A percentile compares a stretch with the other conserved stretches of the same genome.
These are phyloP conservation scores for Rhinogobius similis DNA, from an alignment of 2,113 vertebrate genomes.

Conservation along the genomic window DNA sequence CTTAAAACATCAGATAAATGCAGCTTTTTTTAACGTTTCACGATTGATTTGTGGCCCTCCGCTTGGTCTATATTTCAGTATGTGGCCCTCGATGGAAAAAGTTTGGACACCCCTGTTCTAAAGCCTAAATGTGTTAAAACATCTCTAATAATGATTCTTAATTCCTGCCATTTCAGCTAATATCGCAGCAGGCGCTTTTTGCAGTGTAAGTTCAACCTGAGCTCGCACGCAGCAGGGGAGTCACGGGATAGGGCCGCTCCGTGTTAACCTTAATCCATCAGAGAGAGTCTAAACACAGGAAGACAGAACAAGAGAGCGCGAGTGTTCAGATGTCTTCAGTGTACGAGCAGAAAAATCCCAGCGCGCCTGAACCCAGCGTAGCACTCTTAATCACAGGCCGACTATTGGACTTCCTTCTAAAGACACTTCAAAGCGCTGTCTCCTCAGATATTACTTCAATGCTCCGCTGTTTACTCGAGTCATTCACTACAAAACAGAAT, in stretches of 20 bases:
- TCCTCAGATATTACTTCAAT: slow-evolving; percentile 7
- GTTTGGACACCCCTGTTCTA: too few species aligned
- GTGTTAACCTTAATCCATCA: slow-evolving; percentile 69
- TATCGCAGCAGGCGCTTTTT: background rate
- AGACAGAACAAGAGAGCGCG: slow-evolving; percentile 54
- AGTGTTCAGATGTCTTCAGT: slow-evolving; percentile 60
- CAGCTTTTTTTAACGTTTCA: too few species aligned
- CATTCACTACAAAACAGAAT: background rate
- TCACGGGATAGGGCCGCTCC: slow-evolving; percentile 49
- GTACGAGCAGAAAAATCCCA: slow-evolving; percentile 65
- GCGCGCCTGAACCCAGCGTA: slow-evolving; percentile 43
- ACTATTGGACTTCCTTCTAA: slow-evolving; percentile 44
- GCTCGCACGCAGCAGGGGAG: slow-evolving; percentile 30
- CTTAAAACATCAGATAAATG: too few species aligned
- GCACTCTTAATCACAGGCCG: slow-evolving; percentile 65
- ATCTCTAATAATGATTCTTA: too few species aligned
- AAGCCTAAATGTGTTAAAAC: too few species aligned
- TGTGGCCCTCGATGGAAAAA: too few species aligned
- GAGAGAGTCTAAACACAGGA: slow-evolving; percentile 55
- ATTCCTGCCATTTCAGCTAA: too few species aligned
- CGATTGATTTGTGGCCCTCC: too few species aligned
- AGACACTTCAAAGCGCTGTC: slow-evolving; percentile 27
- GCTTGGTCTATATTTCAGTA: too few species aligned
- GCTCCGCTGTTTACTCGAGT: background rate
- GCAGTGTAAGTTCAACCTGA: slow-evolving; percentile 32